Evolutionary conservation across 2,113 vertebrate species (phyloP), one percentile per base, ranked within the genome.

Genomic region (Dasyornis broadbenti): DNA sequence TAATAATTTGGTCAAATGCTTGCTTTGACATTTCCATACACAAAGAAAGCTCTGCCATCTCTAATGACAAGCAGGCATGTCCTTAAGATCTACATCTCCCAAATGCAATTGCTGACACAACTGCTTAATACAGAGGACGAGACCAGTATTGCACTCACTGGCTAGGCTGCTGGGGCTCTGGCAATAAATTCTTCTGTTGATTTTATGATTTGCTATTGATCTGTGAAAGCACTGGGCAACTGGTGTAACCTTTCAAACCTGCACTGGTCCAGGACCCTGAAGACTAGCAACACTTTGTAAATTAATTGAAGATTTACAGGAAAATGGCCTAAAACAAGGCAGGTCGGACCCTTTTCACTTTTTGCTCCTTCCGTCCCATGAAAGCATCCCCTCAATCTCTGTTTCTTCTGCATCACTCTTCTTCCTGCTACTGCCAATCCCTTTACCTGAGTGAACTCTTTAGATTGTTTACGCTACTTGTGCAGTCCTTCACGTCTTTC

Each of bases 51-150:
- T 79, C 61, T 68, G 35, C 13, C 35, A 56, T 75, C 81, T 79
- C 53, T 54, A 56, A 68, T 37, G 93, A 92, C 65, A 89, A 79
- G 57, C 14, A 86, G 83, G 53, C 28, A 72, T 12, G 37, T 35
- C 61, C 54, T 93, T 27, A 50, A 89, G 77, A 89, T 89, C 79
- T 79, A 54, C 31, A 27, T 35, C 73, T 87, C 61, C 37, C 78
- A 91, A 18, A 64, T 76, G 53, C 40, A 33, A 45, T 31, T 82
- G 60, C 56, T 75, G 53, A 33, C 81, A 59, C 60, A 68, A 23
- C 1, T 44, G 57, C 44, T 42, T 69, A 40, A 49, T 13, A 23
- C 0, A 1, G 63, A 87, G n/a, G 40, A 42, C 0, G 3, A 84
- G 72, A 52, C 44, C 50, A 42, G 45, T 40, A 73, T 18, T 72